Base-by-base conservation (phyloP, 2,113 vertebrate genomes). In the Steatornis caripensis region DNA sequence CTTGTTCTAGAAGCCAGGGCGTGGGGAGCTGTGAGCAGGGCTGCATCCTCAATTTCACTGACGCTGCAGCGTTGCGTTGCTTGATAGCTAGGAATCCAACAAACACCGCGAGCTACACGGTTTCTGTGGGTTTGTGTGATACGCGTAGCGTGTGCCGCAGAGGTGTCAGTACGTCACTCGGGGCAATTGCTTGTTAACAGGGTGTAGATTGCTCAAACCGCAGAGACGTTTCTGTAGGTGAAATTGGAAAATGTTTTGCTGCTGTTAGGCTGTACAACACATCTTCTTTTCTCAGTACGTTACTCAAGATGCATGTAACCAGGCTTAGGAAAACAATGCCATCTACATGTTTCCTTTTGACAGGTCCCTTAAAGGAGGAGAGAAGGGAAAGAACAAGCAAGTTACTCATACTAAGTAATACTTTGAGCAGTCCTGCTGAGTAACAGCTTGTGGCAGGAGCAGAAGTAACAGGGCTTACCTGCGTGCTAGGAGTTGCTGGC, bases 51-150 rank as follows among this genome's bases (percentile, higher is more conserved):
- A 2, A 0, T 58, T 54, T 32, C 10, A 32, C 41, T 55, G 10
- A 4, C 8, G 0, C 12, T 26, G 12, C 24, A 41, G 17, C 5
- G 0, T 11, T 3, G 36, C 12, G 14, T 8, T 62, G 36, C 30
- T 37, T 17, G 7, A 3, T 22, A 12, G 7, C 36, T 19, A 8
- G 24, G 30, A 30, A n/a, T 29, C 32, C 26, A 16, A 6, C 18
- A 23, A 18, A 34, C 23, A 11, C 4, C 13, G 9, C 10, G 6
- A 46, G 32, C 18, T 29, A 1, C 12, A 8, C 7, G 24, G 21
- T 18, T 53, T 23, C 24, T 62, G 26, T 24, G 82, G 15, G 27
- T 14, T 53, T n/a, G n/a, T n/a, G n/a, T n/a, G n/a, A n/a, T n/a
- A n/a, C n/a, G n/a, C n/a, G n/a, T n/a, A n/a, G n/a, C n/a, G n/a